Evolutionary conservation across 2,113 vertebrate species (phyloP).

Genomic region (Atlantisia rogersi): DNA sequence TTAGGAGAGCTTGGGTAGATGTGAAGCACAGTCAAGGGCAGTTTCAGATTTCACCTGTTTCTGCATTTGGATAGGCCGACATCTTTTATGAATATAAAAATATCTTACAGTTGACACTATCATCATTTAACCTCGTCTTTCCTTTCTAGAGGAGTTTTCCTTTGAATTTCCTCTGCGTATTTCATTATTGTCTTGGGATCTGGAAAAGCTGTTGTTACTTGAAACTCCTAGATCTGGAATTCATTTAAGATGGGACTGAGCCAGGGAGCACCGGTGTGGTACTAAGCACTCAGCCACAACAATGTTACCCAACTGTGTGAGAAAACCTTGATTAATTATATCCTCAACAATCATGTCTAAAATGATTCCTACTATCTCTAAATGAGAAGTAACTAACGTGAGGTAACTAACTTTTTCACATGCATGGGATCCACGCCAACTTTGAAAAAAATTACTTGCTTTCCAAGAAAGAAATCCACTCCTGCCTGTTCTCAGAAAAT

Average conservation of each 20-base stretch:
- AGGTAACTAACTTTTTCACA: background rate
- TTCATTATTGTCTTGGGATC: slow-evolving; percentile 64
- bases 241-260: slow-evolving; percentile 44
- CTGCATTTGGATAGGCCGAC: background rate
- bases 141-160: background rate
- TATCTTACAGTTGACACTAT: slow-evolving; percentile 25
- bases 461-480: slow-evolving; percentile 40
- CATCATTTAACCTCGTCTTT: slow-evolving; percentile 52
- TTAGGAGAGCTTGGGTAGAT: background rate
- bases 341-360: background rate
- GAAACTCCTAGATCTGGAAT: slow-evolving; percentile 67
- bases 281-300: slow-evolving; percentile 26
- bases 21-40: background rate
- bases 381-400: background rate
- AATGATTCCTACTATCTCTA: background rate
- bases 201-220: slow-evolving; percentile 66
- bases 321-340: slow-evolving; percentile 6
- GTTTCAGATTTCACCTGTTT: slow-evolving; percentile 69
- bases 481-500: background rate
- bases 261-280: slow-evolving; percentile 10
- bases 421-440: background rate
- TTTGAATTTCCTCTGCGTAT: slow-evolving; percentile 70
- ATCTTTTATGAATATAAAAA: slow-evolving; percentile 54
- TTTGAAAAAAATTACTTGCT: background rate
- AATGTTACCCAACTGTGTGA: slow-evolving; percentile 24